These are phyloP conservation scores for Formica selysi DNA, from an alignment of 1,140 invertebrate species.

Conservation along the genomic window DNA sequence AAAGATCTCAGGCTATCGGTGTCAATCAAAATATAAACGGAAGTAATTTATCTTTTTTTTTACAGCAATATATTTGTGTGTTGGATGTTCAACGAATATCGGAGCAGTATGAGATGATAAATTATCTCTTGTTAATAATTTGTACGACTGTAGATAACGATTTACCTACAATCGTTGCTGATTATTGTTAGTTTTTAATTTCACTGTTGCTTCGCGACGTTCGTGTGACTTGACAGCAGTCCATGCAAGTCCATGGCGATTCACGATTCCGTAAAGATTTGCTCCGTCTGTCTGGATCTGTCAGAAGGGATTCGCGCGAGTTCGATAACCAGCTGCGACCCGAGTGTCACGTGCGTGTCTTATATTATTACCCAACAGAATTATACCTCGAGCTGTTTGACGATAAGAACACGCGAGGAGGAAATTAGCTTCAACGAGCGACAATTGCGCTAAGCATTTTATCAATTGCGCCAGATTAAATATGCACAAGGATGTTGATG, in stretches of 20 bases:
- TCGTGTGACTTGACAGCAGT: neutral
- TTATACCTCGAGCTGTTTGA: neutral
- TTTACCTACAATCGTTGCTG: too few species aligned
- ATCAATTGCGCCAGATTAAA: constrained; percentile 11
- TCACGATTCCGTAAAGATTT: neutral
- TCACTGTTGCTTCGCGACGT: constrained; percentile 1
- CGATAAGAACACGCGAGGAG: neutral
- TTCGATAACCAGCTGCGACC: constrained; percentile 1
- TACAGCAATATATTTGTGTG: too few species aligned
- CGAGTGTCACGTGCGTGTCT: neutral
- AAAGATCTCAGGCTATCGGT: neutral
- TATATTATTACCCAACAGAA: neutral
- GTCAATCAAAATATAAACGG: too few species aligned
- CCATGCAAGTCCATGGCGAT: neutral
- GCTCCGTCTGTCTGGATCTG: neutral
- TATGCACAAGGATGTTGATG: constrained; percentile 1
- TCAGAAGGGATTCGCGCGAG: neutral
- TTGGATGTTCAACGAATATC: too few species aligned
- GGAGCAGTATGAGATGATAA: too few species aligned
- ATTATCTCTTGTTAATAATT: too few species aligned
- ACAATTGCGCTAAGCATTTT: constrained; percentile 12
- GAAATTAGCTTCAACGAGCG: neutral
- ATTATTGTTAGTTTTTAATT: neutral
- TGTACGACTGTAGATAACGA: too few species aligned
- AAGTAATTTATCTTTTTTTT: too few species aligned